A percentile compares a stretch with the other conserved stretches of the same genome.
These are phyloP conservation scores for Pteropus rufus DNA, from an alignment of 2,797 vertebrate genomes.

Conservation along the genomic window DNA sequence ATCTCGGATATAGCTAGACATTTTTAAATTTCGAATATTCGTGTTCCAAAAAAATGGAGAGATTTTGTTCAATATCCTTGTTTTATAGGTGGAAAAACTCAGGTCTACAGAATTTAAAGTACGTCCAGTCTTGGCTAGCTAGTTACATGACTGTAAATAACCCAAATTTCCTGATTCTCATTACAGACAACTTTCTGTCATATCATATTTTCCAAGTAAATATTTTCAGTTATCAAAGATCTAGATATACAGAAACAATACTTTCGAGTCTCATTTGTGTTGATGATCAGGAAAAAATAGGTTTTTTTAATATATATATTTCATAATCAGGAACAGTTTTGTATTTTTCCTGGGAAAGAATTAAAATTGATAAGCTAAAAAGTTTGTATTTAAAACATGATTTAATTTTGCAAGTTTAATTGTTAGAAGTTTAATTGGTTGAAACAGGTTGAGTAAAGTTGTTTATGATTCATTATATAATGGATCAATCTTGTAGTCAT, in stretches of 20 bases:
- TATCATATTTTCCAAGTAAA: not conserved
- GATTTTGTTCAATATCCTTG: not conserved
- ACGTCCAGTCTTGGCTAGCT: not conserved
- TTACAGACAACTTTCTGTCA: not conserved
- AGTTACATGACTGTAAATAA: not conserved
- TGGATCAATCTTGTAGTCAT: not conserved
- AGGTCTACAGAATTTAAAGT: not conserved
- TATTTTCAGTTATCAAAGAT: not conserved
- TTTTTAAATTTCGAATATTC: conserved; percentile 11
- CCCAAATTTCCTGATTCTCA: not conserved
- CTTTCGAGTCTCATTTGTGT: not conserved
- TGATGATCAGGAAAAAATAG: not conserved
- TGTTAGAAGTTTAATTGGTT: not conserved
- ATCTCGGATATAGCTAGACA: not conserved
- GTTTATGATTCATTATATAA: not conserved
- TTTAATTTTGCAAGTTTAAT: not conserved
- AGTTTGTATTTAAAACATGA: not conserved
- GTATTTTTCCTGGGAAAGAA: not conserved
- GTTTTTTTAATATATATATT: not conserved
- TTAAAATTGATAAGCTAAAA: conserved; percentile 19
- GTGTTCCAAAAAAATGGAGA: not conserved
- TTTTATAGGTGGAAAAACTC: not conserved
- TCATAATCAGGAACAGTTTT: not conserved
- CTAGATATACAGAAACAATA: not conserved
- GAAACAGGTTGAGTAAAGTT: not conserved